phyloP scores from a whole-genome alignment of 2,888 invertebrate species.

The Catonia carolina region DNA sequence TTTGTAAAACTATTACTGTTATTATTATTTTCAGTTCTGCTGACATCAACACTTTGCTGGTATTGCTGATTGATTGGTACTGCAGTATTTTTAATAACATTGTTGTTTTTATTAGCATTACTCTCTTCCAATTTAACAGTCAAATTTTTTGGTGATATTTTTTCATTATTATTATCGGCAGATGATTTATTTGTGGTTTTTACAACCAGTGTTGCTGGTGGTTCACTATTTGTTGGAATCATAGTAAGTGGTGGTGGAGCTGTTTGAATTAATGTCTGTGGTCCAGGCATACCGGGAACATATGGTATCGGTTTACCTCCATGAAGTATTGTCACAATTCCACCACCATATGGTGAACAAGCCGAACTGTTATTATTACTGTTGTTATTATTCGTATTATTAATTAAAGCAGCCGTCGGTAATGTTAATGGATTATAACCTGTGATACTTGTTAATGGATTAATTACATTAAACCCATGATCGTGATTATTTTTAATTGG shows the following conservation, averaged over 20 bases:
- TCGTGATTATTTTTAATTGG: constrained; percentile 19
- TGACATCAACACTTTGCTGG: no score
- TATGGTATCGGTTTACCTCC: constrained; percentile 73
- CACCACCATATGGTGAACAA: constrained; percentile 43
- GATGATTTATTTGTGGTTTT: no score
- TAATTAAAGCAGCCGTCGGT: constrained; percentile 22
- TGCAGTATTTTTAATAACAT: no score
- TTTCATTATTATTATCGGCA: no score
- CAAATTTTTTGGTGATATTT: no score
- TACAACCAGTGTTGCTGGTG: no score
- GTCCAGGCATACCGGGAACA: constrained; percentile 83
- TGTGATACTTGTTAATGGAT: constrained; percentile 31
- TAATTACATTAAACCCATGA: constrained; percentile 20
- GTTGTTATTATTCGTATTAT: neutral
- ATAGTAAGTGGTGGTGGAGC: constrained; percentile 40
- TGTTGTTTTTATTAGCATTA: no score
- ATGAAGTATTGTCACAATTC: constrained; percentile 56
- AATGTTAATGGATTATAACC: constrained; percentile 31
- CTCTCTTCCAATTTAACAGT: no score
- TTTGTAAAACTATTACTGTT: no score
- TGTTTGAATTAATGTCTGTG: constrained; percentile 51
- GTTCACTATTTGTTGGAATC: no score
- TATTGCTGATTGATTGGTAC: no score
- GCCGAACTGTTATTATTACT: constrained; percentile 36
- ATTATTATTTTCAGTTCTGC: no score